Conservation (phyloP, 2,797 vertebrate species). For the Hydrophis major region DNA sequence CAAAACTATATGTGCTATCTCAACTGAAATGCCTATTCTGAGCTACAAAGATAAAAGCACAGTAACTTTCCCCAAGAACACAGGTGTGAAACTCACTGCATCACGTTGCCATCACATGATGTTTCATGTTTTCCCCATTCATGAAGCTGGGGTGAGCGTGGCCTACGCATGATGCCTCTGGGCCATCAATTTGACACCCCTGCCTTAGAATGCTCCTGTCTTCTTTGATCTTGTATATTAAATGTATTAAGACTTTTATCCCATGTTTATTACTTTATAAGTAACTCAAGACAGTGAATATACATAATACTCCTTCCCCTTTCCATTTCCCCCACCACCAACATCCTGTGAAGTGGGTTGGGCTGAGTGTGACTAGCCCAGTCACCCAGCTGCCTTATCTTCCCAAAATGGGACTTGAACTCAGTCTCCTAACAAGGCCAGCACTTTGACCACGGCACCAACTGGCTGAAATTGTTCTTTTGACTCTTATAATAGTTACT, state of each 20-base stretch:
- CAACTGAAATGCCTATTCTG: not conserved
- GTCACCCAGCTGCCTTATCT: not conserved
- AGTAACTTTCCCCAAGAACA: not conserved
- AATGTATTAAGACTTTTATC: not conserved
- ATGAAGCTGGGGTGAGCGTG: not conserved
- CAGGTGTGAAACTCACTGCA: too few relatives aligned
- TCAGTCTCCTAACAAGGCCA: not conserved
- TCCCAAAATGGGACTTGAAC: not conserved
- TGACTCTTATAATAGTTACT: not conserved
- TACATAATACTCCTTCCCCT: not conserved
- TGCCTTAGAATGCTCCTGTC: not conserved
- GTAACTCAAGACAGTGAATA: not conserved
- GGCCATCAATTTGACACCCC: too few relatives aligned
- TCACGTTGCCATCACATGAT: not conserved
- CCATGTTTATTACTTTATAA: not conserved
- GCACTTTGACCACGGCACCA: not conserved
- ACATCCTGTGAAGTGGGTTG: not conserved
- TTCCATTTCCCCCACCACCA: not conserved
- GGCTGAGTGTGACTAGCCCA: not conserved
- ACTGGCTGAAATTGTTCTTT: not conserved
- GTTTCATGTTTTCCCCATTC: not conserved
- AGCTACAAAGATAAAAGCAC: not conserved
- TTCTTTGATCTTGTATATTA: slow-evolving; percentile 24
- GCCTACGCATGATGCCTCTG: too few relatives aligned
- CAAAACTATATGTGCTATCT: not conserved